phyloP scores from a whole-genome alignment of 2,113 vertebrate species.

The Smithornis capensis region DNA sequence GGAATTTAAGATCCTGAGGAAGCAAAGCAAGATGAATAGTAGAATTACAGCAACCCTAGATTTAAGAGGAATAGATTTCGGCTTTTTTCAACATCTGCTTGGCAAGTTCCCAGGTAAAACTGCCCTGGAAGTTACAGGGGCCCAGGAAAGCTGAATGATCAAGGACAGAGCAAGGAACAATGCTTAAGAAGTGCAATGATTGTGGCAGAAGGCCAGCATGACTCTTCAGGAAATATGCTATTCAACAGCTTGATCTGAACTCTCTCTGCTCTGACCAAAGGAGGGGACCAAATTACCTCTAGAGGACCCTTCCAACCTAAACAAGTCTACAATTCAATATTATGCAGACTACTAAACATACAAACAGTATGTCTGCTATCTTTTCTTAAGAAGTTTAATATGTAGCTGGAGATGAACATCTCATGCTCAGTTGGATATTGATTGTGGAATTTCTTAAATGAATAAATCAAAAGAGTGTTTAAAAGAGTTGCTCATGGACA shows the following conservation, averaged over 20 bases:
- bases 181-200: background rate
- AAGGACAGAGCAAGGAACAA: background rate
- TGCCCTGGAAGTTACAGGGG: background rate
- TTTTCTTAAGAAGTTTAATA: background rate
- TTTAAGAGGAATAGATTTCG: background rate
- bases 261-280: background rate
- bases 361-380: background rate
- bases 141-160: background rate
- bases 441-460: background rate
- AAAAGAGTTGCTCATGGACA: background rate
- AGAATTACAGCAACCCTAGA: background rate
- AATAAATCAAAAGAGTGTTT: background rate
- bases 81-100: background rate
- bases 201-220: background rate
- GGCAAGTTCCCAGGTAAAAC: background rate
- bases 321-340: background rate
- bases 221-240: background rate
- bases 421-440: background rate
- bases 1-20: background rate
- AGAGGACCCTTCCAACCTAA: background rate
- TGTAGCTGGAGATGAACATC: background rate
- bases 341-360: background rate
- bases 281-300: background rate
- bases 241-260: background rate
- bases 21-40: background rate